Evolutionary conservation across 2,113 vertebrate species (phyloP), one percentile per base, ranked within the genome.

Genomic region (Isichthys henryi): DNA sequence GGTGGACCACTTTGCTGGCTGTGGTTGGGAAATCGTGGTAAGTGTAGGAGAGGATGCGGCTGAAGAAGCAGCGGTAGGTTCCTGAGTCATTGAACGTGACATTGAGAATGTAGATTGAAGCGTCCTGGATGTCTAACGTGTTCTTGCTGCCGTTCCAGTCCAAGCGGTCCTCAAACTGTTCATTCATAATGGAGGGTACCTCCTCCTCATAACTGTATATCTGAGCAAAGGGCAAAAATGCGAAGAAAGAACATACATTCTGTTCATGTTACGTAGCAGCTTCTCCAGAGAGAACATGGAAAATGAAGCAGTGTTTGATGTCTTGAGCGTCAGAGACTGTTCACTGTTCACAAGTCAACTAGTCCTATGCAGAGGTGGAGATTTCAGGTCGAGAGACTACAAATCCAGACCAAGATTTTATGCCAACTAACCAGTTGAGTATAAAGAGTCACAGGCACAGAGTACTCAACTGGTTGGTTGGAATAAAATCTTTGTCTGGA

Each of bases 21-120:
- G 92, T 88, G 52, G 93, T 95, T 88, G 93, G 94, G 92, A 94
- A 94, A 84, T 96, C 94, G 0, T 97, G 95, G 90, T 92, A 94
- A 0, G 91, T 84, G 2, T 96, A 98, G 90, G 19, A 89, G 23
- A 98, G 96, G 52, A 95, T 93, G 83, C 97, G 96, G 92, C 96
- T 94, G 90, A 98, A 95, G n/a, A 92, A 92, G 91, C 97, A 98
- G 15, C 94, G 92, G 17, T 97, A 98, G 58, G 95, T 95, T 0
- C 97, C 97, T 0, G 95, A 92, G 92, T 98, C 97, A 2, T 96
- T 96, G 90, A 96, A 97, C 92, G 96, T 96, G 92, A 98, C 96
- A 0, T 98, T 98, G 56, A 94, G 93, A 91, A 98, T 92, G 90
- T 96, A 96, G 87, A 98, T 96, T 89, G 97, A 97, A 0, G 95